Conservation (phyloP, 1,140 invertebrate genomes). For the Bursaphelenchus mucronatus region DNA sequence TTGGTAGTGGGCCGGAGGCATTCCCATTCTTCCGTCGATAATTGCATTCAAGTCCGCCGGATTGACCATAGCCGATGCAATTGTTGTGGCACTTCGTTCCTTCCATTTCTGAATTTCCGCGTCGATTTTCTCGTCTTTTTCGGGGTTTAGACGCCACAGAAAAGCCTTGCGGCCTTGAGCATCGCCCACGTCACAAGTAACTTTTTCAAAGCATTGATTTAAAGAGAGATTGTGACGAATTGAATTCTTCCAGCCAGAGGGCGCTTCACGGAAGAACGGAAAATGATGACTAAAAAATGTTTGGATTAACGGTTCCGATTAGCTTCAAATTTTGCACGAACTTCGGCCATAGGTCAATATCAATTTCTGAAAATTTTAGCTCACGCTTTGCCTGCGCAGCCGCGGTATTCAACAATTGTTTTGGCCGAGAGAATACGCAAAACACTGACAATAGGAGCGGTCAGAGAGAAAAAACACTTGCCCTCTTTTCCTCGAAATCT, state of each 20-base stretch:
- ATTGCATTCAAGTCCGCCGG: slow-evolving; percentile 38
- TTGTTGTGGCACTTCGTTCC: slow-evolving; percentile 35
- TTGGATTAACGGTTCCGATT: too few species aligned
- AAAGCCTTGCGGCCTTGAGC: slow-evolving; percentile 23
- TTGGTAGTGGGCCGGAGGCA: slow-evolving; percentile 24
- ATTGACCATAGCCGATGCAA: slow-evolving; percentile 32
- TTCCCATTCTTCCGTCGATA: slow-evolving; percentile 35
- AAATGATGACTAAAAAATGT: slow-evolving; percentile 61
- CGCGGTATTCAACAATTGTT: too few species aligned
- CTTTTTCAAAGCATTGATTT: slow-evolving; percentile 67
- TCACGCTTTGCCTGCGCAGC: too few species aligned
- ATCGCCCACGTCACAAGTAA: slow-evolving; percentile 63
- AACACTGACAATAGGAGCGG: too few species aligned
- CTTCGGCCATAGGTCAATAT: too few species aligned
- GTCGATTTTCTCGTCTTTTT: slow-evolving; percentile 40
- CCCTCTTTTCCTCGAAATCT: too few species aligned
- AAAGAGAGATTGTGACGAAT: slow-evolving; percentile 66
- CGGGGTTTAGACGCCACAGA: slow-evolving; percentile 38
- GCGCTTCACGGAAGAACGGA: slow-evolving; percentile 66
- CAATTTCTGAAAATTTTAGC: too few species aligned
- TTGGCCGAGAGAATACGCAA: too few species aligned
- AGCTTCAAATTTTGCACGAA: too few species aligned
- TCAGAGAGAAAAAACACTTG: too few species aligned
- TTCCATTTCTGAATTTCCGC: slow-evolving; percentile 43
- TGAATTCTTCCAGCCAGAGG: slow-evolving; percentile 67